Base-by-base conservation (phyloP, 2,797 vertebrate genomes). In the Paratrypauchen microcephalus region DNA sequence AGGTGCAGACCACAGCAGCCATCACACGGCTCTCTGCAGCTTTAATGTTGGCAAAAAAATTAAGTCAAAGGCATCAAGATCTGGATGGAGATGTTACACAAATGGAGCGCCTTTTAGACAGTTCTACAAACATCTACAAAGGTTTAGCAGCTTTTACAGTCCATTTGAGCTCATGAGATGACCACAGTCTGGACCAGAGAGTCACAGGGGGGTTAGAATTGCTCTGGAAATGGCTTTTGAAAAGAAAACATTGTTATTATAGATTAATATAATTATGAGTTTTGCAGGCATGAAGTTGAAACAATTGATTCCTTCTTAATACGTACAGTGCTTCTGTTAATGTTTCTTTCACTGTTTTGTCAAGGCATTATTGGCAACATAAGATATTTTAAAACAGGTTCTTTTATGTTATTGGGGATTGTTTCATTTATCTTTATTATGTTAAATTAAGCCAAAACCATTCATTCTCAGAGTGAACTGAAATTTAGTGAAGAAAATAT, bases 1-100 rank as follows among this genome's bases (percentile, higher is more conserved):
- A 93, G 91, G 92, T 94, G 92, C 86, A 86, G 55, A 30, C 69
- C 45, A 66, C 78, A 72, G 66, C 76, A 76, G 80, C 78, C 77
- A 69, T 77, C 52, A 81, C 68, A 1, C 39, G 1, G 11, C 47
- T 67, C 59, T 72, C 82, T 82, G 80, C 80, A 28, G 62, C 39
- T 71, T 74, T 57, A 52, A 65, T 78, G 69, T 3, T 84, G 81
- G 75, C 76, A 28, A 69, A 23, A 26, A 28, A n/a, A 75, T 47
- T 70, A 56, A 76, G 62, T 0, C 3, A 54, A 68, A 54, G 59
- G 52, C 2, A 36, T 71, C 57, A 23, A 63, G 63, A 69, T 74
- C 11, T 71, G 71, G 66, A 64, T n/a, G 60, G 0, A 55, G 8
- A 54, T 45, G 32, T 23, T 6, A 48, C 19, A 66, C 66, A 56